Evolutionary conservation across 2,888 invertebrate genomes (phyloP), one percentile per base, ranked within the genome.

Genomic region (Subacronicta megacephala): DNA sequence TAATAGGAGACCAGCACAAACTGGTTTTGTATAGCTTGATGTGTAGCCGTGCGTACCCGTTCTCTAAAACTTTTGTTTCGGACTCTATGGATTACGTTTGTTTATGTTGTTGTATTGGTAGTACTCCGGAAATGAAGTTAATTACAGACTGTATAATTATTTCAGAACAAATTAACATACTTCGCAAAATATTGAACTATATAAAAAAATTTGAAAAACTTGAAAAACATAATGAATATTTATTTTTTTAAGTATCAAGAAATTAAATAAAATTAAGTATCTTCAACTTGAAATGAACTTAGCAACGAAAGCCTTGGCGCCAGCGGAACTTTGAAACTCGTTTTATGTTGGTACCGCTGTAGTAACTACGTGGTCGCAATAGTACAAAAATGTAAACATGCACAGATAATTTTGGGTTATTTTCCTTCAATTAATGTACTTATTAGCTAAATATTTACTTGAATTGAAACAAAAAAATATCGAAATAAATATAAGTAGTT

Each of bases 301-400:
- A 84, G 86, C 69, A 46, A 72, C 80, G 59, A 77, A 77, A 65
- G 73, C 73, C 79, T 90, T 91, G 88, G 90, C 91, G 91, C 91
- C 92, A 93, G 88, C 90, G 92, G 90, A 93, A 90, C 83, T 83
- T 75, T 70, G 51, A 72, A 59, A 38, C 61, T 53, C 69, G 68
- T 68, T 60, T 72, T 54, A 82, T 67, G 91, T 90, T 93, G 93
- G 92, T 76, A 86, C 29, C 3, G 55, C 82, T 90, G 93, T 83
- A 82, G 75, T 85, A 91, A 89, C 92, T 93, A 94, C 93, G 93
- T 94, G 93, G 93, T 94, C 88, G 88, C 85, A 82, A 87, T 85
- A 82, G 87, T 78, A 88, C 90, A 82, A 90, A 89, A 92, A 93
- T 92, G 93, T 93, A 93, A 94, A 93, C 93, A 93, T 90, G 88